Base-by-base conservation (phyloP, 2,888 invertebrate genomes). In the Lasioglossum oenotherae region DNA sequence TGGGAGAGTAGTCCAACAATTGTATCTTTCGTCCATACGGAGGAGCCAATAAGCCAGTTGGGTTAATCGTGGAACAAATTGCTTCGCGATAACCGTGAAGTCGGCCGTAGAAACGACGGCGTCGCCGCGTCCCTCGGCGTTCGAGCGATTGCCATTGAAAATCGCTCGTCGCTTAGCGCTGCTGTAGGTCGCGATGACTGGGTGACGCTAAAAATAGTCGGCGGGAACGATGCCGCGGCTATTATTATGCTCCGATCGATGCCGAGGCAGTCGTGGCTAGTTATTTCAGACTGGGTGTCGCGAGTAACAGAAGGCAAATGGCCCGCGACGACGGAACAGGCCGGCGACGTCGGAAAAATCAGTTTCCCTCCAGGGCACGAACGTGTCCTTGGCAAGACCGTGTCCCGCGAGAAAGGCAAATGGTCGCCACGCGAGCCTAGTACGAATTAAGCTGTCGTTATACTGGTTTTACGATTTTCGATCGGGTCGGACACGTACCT, bases 241-340 rank as follows among this genome's bases (percentile, higher is more conserved):
- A 91, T 91, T 91, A 91, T 91, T 91, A 90, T 87, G 85, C 41
- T 79, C 31, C 87, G 91, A 90, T 91, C 91, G 90, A 91, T 90
- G 89, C 74, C 89, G 89, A 86, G 84, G 84, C 87, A 85, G 91
- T 85, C 75, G 88, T 72, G 74, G 77, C 85, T 78, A 87, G 90
- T 85, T 90, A 90, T 90, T 90, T 91, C 87, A 84, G 86, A 82
- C 77, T 46, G 80, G 69, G 73, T 73, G 87, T 73, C 81, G 74
- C 77, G 78, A 74, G 81, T 46, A 73, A 72, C 75, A 64, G 69
- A 73, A 41, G 84, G 41, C 80, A 84, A 82, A 71, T 78, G 71
- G 38, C 67, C 41, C 69, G 74, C 73, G 73, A 60, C 41, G 64
- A 31, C 69, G 19, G 31, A 57, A 31, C 67, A 2, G 38, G 57